Conservation (phyloP, 2,888 invertebrate species). For the Panzeria rudis region DNA sequence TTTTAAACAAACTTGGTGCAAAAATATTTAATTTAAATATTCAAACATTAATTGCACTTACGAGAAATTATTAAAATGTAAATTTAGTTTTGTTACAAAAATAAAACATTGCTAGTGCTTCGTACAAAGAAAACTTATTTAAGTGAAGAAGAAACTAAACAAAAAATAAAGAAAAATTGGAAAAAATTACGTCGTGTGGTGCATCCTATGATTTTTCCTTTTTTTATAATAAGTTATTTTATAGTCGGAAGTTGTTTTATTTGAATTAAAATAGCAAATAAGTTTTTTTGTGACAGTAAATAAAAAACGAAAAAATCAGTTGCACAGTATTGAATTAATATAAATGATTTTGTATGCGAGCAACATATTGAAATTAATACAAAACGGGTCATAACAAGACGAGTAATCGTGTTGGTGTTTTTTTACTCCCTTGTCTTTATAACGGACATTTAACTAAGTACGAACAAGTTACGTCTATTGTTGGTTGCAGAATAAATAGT, state of each 20-base stretch:
- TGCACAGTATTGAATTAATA: constrained; percentile 4
- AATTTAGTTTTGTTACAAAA: constrained; percentile 42
- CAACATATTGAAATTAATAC: constrained; percentile 30
- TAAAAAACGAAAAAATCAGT: constrained; percentile 12
- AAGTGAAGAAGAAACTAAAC: constrained; percentile 48
- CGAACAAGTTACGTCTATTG: constrained; percentile 11
- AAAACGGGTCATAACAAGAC: constrained; percentile 48
- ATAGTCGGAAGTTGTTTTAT: too few species aligned
- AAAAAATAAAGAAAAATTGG: constrained; percentile 40
- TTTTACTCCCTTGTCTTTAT: constrained; percentile 22
- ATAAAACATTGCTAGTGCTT: constrained; percentile 67
- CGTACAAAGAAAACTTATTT: constrained; percentile 40
- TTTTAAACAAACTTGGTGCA: constrained; percentile 26
- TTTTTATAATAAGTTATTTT: constrained; percentile 6
- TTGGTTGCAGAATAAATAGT: constrained; percentile 17
- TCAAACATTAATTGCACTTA: background rate
- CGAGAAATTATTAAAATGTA: constrained; percentile 40
- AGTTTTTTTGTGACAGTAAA: constrained; percentile 1
- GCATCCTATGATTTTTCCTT: constrained; percentile 40
- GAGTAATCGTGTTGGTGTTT: constrained; percentile 40
- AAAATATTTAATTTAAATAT: constrained; percentile 25
- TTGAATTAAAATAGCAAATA: background rate
- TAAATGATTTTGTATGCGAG: constrained; percentile 23
- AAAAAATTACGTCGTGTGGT: constrained; percentile 60
- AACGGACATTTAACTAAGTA: background rate